Conservation (phyloP, 2,888 invertebrate species). For the Theretra japonica region DNA sequence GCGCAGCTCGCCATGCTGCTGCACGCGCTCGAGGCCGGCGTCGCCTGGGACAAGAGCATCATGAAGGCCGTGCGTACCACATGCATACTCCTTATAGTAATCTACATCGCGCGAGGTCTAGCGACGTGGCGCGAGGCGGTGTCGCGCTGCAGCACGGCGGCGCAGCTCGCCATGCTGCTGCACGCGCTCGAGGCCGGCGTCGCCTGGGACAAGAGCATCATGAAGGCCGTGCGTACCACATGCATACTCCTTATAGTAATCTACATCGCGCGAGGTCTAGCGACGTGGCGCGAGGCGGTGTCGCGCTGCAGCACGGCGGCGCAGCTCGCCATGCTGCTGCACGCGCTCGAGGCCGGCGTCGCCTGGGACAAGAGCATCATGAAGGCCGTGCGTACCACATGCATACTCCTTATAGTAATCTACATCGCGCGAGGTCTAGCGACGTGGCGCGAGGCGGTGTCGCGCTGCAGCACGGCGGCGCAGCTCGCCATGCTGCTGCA, state of each 20-base stretch:
- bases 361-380: constrained; percentile 99
- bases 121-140: constrained; percentile 96
- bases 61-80: constrained; percentile 97
- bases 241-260: too few species aligned
- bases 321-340: constrained; percentile 90
- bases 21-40: constrained; percentile 94
- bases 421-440: constrained; percentile 91
- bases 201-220: constrained; percentile 99
- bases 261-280: constrained; percentile 90
- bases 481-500: constrained; percentile 91
- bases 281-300: constrained; percentile 96
- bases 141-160: constrained; percentile 91
- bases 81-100: too few species aligned
- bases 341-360: constrained; percentile 95
- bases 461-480: constrained; percentile 93
- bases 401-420: too few species aligned
- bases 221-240: constrained; percentile 96
- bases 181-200: constrained; percentile 96
- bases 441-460: constrained; percentile 95
- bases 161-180: constrained; percentile 90
- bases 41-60: constrained; percentile 99
- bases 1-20: constrained; percentile 92
- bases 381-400: constrained; percentile 94
- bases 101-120: constrained; percentile 91
- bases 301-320: constrained; percentile 93